Base-by-base conservation (phyloP, 2,888 invertebrate species). In the Dryadula phaetusa region DNA sequence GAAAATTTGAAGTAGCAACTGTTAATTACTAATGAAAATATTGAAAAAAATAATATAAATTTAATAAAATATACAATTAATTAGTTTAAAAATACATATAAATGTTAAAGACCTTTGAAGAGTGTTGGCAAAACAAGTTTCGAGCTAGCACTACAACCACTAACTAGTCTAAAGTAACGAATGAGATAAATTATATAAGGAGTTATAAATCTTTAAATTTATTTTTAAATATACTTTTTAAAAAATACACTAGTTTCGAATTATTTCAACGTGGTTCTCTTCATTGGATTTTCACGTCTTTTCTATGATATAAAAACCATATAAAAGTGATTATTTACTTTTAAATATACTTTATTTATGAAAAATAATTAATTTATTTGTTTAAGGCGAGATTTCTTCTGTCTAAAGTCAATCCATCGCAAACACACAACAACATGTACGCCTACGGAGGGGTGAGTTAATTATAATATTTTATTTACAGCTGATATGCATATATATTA, bases 401-500 rank as follows among this genome's bases (percentile, higher is more conserved):
- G 64, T 99, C 99, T 20, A 99, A 99, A 95, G 99, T 99, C 69
- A 99, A 99, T 90, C 99, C 99, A n/a, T 99, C 99, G 79, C 98
- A 99, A 87, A 99, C 99, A 18, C 99, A 99, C 92, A 99, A 99
- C 94, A 99, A 99, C 88, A 98, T 98, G 97, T 98, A 98, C 88
- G 96, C 97, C 47, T 99, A 98, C 87, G 97, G 97, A 80, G 97
- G 97, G 94, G 97, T 97, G 90, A 95, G 96, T 74, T 37, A 16
- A 34, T 42, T 10, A 18, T 44, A 0, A 32, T 10, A 34, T 32
- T 32, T 49, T 37, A 49, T 44, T 18, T 28, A 44, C 12, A 20
- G 10, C 8, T 56, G 4, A 32, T 28, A 1, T 44, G 1, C 4
- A 18, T 20, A n/a, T 40, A n/a, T n/a, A n/a, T 28, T 18, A 20